Evolutionary conservation across 2,113 vertebrate species (phyloP).

Genomic region (Mesembrinibis cayennensis): DNA sequence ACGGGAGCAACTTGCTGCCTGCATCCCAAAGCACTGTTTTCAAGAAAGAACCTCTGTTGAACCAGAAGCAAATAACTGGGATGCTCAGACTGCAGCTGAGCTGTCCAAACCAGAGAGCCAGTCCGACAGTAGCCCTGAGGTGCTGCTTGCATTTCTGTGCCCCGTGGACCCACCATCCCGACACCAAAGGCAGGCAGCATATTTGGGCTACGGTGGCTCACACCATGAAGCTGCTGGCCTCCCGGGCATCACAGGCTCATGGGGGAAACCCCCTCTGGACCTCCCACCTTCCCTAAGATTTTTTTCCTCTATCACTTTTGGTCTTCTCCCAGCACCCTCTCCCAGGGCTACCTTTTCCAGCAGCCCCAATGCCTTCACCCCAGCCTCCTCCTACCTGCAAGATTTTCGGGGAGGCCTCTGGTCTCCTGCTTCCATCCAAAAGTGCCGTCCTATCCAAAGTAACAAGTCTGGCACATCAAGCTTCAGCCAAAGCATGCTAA

Average conservation of each 20-base stretch:
- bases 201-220: background rate
- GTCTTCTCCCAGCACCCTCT: background rate
- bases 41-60: background rate
- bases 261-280: no score
- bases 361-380: background rate
- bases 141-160: background rate
- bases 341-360: background rate
- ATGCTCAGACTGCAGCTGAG: background rate
- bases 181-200: background rate
- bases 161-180: accelerated
- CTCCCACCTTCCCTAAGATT: background rate
- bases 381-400: background rate
- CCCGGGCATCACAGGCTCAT: accelerated
- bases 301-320: background rate
- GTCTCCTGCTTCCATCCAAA: background rate
- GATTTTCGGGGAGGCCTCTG: background rate
- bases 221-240: background rate
- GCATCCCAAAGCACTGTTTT: background rate
- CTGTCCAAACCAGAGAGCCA: background rate
- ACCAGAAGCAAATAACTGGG: background rate
- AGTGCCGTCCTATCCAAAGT: background rate
- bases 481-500: background rate
- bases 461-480: background rate
- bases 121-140: background rate
- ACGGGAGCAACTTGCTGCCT: background rate